phyloP scores from a whole-genome alignment of 2,888 invertebrate species.

The Schrankia costaestrigalis region DNA sequence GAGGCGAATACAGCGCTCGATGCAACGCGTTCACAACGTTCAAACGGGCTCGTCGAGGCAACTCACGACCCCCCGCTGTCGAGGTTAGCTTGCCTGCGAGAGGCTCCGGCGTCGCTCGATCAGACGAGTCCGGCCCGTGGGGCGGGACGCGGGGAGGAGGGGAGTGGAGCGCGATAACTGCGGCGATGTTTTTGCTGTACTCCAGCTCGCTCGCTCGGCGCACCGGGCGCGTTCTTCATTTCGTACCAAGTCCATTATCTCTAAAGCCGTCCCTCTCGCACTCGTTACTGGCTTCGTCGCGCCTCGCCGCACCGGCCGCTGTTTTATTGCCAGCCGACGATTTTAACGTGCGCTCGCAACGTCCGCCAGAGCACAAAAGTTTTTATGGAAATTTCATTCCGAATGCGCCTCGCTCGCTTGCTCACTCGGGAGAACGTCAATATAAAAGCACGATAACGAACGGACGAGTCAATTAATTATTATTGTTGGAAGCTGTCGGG shows the following conservation, averaged over 20 bases:
- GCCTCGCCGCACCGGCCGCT: conserved; percentile 79
- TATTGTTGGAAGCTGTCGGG: conserved; percentile 78
- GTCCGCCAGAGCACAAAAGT: conserved; percentile 80
- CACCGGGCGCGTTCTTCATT: conserved; percentile 76
- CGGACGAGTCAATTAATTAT: conserved; percentile 81
- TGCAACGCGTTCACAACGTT: conserved; percentile 58
- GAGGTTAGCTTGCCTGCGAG: conserved; percentile 73
- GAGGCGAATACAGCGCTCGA: conserved; percentile 25
- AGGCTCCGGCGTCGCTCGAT: conserved; percentile 72
- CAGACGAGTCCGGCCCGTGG: conserved; percentile 62
- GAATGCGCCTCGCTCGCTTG: conserved; percentile 76
- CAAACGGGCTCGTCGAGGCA: conserved; percentile 59
- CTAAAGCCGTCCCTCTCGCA: conserved; percentile 66
- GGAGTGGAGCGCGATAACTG: conserved; percentile 66
- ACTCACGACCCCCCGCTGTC: conserved; percentile 75
- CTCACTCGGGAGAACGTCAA: conserved; percentile 77
- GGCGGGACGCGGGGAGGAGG: conserved; percentile 41
- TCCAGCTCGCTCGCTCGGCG: conserved; percentile 72
- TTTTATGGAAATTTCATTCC: conserved; percentile 82
- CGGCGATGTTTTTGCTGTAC: conserved; percentile 77
- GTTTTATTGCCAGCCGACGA: conserved; percentile 81
- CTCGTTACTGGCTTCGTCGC: conserved; percentile 65
- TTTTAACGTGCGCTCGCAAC: conserved; percentile 81
- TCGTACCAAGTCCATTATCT: conserved; percentile 78
- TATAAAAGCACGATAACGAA: conserved; percentile 81